A percentile compares a stretch with the other conserved stretches of the same genome.
phyloP scores from a whole-genome alignment of 2,797 vertebrate species.

The Sebastes matsubarae region DNA sequence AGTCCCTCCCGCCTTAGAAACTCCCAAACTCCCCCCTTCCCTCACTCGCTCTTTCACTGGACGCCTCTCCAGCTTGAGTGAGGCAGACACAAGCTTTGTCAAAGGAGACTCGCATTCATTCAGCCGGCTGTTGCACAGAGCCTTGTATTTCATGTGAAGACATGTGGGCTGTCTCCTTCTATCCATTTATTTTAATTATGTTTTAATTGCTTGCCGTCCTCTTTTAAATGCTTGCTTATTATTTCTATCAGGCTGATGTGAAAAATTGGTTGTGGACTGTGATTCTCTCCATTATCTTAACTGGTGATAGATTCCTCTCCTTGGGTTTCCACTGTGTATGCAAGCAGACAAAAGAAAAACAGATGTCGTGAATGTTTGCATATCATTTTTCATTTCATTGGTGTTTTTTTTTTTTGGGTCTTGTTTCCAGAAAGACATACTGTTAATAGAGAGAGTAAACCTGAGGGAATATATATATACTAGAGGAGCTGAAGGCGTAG shows the following conservation, averaged over 20 bases:
- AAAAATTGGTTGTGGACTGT: slow-evolving; percentile 73
- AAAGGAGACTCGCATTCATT: slow-evolving; percentile 76
- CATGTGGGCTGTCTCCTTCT: slow-evolving; percentile 75
- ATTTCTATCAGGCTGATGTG: slow-evolving; percentile 78
- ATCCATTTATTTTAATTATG: slow-evolving; percentile 79
- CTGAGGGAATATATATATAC: slow-evolving; percentile 29
- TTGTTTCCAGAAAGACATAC: slow-evolving; percentile 60
- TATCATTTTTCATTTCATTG: slow-evolving; percentile 71
- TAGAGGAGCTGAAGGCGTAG: slow-evolving; percentile 13
- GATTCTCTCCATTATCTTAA: slow-evolving; percentile 77
- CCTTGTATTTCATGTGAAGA: slow-evolving; percentile 73
- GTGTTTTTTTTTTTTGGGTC: slow-evolving; percentile 30
- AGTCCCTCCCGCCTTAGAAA: slow-evolving; percentile 67
- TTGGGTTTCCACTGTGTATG: slow-evolving; percentile 64
- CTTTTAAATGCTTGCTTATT: slow-evolving; percentile 79
- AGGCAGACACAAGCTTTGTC: slow-evolving; percentile 80
- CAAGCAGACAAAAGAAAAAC: slow-evolving; percentile 77
- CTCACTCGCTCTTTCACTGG: slow-evolving; percentile 64
- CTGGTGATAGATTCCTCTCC: slow-evolving; percentile 77
- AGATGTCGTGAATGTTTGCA: slow-evolving; percentile 77
- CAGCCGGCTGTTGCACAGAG: slow-evolving; percentile 65
- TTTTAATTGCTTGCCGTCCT: slow-evolving; percentile 77
- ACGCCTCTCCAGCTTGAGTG: slow-evolving; percentile 80
- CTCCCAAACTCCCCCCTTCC: slow-evolving; percentile 49
- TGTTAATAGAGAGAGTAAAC: slow-evolving; percentile 56